Conservation (phyloP, 2,113 vertebrate species). For the Pipra filicauda region DNA sequence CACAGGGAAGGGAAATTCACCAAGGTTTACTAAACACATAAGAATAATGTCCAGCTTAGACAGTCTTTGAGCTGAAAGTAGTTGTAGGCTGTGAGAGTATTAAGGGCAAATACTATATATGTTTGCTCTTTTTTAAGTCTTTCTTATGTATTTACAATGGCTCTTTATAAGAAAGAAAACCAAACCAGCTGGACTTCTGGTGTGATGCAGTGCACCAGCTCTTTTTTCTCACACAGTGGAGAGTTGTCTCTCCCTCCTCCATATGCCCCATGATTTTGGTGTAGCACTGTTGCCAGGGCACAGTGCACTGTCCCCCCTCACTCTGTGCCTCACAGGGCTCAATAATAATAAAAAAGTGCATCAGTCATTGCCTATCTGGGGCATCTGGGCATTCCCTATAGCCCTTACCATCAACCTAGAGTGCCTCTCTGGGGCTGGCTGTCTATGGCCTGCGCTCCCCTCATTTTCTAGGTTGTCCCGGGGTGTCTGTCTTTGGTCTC, state of each 20-base stretch:
- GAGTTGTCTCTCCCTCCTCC: neutral
- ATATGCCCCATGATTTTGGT: fast-evolving
- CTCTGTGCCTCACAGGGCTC: neutral
- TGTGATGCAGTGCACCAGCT: neutral
- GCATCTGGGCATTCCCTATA: neutral
- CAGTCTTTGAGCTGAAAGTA: neutral
- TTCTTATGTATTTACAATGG: neutral
- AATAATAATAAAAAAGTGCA: neutral
- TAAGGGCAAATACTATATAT: neutral
- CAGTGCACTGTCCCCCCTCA: neutral
- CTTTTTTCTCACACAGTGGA: neutral
- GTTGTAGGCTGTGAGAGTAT: neutral
- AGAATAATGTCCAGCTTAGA: neutral
- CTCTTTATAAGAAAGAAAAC: neutral
- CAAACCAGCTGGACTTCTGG: neutral
- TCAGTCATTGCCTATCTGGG: neutral
- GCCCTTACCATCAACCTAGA: neutral
- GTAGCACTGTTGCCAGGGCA: neutral
- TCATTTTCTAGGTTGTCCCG: neutral
- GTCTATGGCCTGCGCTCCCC: neutral
- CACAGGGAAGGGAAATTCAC: neutral
- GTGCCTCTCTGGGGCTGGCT: neutral
- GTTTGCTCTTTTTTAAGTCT: neutral
- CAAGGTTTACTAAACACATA: neutral
- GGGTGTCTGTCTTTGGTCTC: neutral